A percentile compares a stretch with the other conserved stretches of the same genome.
phyloP scores from a whole-genome alignment of 2,113 vertebrate genomes.

The Oreochromis spilurus region DNA sequence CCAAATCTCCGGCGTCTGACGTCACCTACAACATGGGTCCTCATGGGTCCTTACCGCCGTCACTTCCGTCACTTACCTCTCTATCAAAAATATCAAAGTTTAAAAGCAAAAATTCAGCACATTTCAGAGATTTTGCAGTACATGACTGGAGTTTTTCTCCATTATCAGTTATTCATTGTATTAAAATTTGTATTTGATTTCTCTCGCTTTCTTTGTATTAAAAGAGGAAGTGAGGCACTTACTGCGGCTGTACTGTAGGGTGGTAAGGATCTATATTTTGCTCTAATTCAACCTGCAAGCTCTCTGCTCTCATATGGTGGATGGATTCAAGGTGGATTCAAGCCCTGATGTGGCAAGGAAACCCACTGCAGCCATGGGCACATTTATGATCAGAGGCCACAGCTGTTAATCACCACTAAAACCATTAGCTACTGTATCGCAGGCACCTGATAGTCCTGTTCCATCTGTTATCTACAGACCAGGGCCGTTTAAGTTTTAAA shows the following conservation, averaged over 20 bases:
- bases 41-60: too few species aligned
- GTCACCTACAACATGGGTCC: too few species aligned
- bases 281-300: neutral
- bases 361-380: neutral
- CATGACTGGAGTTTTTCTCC: neutral
- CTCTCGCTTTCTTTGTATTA: neutral
- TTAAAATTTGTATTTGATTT: neutral
- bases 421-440: neutral
- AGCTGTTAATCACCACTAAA: conserved; percentile 27
- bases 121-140: neutral
- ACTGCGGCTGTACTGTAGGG: neutral
- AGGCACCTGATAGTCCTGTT: neutral
- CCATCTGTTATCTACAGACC: neutral
- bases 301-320: neutral
- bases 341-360: neutral
- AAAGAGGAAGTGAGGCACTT: neutral
- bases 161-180: neutral
- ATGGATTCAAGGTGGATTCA: neutral
- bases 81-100: neutral
- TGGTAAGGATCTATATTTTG: neutral
- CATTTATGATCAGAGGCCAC: neutral
- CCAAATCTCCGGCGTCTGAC: too few species aligned
- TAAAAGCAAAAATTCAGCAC: neutral
- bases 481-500: neutral
- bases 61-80: too few species aligned